Evolutionary conservation across 2,888 invertebrate genomes (phyloP), one percentile per base, ranked within the genome.

Genomic region (Strigamia crassipes): DNA sequence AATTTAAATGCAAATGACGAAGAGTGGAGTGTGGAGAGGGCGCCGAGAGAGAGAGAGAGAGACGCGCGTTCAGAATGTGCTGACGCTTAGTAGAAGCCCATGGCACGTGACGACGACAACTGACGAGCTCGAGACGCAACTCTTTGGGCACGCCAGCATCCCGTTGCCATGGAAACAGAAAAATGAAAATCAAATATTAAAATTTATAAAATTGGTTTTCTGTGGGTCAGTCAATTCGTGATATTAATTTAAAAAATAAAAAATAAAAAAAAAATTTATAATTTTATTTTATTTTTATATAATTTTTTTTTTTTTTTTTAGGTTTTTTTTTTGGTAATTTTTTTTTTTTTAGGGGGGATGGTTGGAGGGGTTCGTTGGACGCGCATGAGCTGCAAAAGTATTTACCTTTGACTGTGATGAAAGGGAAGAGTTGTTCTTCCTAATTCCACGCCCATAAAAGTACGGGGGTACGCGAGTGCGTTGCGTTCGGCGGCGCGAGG

Each of bases 1-100:
- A 51, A 51, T 51, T 51, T 51, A 51, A 51, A 51, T 51, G 51
- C 51, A 51, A 51, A 51, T 51, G 51, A 51, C 51, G 51, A 51
- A 8, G 51, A 51, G 51, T 18, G 51, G 51, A 15, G 51, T 51
- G 51, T 51, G 51, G 51, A 51, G 42, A 46, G 42, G 42, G 42
- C 4, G 42, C 10, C 15, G 42, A 46, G 15, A 15, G 12, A 46
- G 3, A 15, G 15, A 15, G 3, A 46, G 46, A 46, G 46, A 15
- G 15, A 4, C n/a, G 51, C 51, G n/a, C 51, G 51, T 18, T 51
- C 51, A 51, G 51, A 51, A 51, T 51, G 51, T 51, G 51, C 51
- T 51, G 51, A 51, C 51, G 51, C 51, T 18, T 13, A 51, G 51
- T 51, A 51, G 51, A 51, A 51, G 51, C 51, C 51, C 51, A 51